Evolutionary conservation across 2,888 invertebrate genomes (phyloP).

Genomic region (Ormyrus pomaceus): DNA sequence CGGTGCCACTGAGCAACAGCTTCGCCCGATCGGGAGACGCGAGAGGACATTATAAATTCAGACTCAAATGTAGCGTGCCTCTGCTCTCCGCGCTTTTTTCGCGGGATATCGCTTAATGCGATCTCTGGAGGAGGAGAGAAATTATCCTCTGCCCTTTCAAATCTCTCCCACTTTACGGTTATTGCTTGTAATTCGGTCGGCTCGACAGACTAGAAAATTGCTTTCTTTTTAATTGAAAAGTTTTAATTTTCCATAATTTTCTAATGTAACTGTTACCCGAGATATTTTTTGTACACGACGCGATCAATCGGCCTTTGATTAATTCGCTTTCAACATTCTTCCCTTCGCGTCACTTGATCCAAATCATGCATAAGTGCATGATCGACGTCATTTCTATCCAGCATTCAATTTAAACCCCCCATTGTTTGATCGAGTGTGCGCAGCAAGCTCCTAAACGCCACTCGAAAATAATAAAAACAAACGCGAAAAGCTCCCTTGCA

Average conservation of each 20-base stretch:
- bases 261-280: too few relatives aligned
- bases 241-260: too few relatives aligned
- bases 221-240: too few relatives aligned
- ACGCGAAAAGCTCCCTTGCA: slow-evolving; percentile 12
- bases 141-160: slow-evolving; percentile 45
- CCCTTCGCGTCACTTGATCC: too few relatives aligned
- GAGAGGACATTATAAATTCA: slow-evolving; percentile 73
- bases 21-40: not conserved
- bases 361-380: too few relatives aligned
- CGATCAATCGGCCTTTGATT: too few relatives aligned
- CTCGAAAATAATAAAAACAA: slow-evolving; percentile 25
- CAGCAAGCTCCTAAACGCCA: slow-evolving; percentile 23
- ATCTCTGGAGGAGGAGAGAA: slow-evolving; percentile 53
- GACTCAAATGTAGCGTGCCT: slow-evolving; percentile 74
- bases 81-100: slow-evolving; percentile 62
- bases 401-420: not conserved
- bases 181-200: slow-evolving; percentile 25
- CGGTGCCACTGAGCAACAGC: slow-evolving; percentile 5
- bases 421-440: slow-evolving; percentile 46
- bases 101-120: slow-evolving; percentile 72
- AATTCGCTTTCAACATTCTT: too few relatives aligned
- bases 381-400: too few relatives aligned
- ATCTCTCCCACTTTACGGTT: slow-evolving; percentile 41
- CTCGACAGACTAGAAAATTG: too few relatives aligned
- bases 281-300: too few relatives aligned